phyloP scores from a whole-genome alignment of 1,140 invertebrate genomes.

The Dreissena polymorpha region DNA sequence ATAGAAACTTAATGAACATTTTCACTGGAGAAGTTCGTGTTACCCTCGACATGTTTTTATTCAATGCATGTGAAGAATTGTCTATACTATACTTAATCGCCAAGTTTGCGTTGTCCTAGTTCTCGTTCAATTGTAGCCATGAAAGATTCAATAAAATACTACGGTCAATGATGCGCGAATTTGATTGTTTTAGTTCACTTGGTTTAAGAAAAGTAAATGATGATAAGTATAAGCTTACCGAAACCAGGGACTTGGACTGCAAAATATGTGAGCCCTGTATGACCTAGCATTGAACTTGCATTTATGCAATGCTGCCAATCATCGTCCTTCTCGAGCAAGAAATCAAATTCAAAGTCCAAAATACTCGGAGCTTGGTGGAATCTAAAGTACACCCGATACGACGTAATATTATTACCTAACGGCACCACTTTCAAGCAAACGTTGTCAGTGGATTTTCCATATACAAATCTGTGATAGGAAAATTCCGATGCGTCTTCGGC shows the following conservation, averaged over 20 bases:
- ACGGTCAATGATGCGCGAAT: no score
- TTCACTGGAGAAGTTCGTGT: no score
- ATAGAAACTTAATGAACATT: no score
- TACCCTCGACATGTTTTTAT: no score
- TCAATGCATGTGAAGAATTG: no score
- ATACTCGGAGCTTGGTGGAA: slow-evolving; percentile 7
- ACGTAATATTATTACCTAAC: background rate
- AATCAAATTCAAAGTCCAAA: slow-evolving; percentile 17
- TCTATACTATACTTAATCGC: no score
- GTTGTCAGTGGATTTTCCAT: slow-evolving; percentile 17
- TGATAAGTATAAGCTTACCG: slow-evolving; percentile 1
- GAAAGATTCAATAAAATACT: no score
- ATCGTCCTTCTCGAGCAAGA: background rate
- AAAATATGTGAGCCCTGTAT: slow-evolving; percentile 13
- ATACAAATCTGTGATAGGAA: slow-evolving; percentile 23
- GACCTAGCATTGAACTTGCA: slow-evolving; percentile 6
- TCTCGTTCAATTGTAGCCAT: no score
- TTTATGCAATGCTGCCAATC: slow-evolving; percentile 13
- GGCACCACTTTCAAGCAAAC: slow-evolving; percentile 24
- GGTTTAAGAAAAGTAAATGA: no score
- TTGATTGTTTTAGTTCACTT: no score
- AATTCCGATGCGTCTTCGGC: slow-evolving; percentile 32
- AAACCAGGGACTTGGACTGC: slow-evolving; percentile 13
- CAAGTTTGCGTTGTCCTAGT: no score
- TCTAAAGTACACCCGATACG: slow-evolving; percentile 2